Base-by-base conservation (phyloP, 2,113 vertebrate species). In the Hippocampus guttulatus region DNA sequence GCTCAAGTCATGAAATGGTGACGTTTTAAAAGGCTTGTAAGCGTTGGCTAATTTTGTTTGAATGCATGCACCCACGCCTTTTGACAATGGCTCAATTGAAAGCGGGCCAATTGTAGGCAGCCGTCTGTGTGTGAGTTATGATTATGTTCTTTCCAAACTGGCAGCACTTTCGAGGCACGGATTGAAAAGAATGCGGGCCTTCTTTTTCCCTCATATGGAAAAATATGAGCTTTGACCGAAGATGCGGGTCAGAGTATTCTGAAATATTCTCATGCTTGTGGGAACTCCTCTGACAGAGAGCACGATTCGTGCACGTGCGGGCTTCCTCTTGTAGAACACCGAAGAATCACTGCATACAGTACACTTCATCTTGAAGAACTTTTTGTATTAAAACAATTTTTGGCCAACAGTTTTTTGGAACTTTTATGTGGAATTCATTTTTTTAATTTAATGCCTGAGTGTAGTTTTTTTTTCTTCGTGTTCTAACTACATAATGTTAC, bases 131-230 rank as follows among this genome's bases (percentile, higher is more conserved):
- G 5, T 33, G 58, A 61, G 6, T 81, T 73, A 75, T 70, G 81
- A 78, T 78, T 77, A 21, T 63, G 41, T 38, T 63, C 11, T 70
- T 68, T 84, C 43, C 74, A 57, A 71, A n/a, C 71, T 87, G 86
- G 84, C 82, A 38, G 70, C 55, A 30, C 81, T 85, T 87, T 79
- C 79, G 80, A 54, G 82, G 64, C 73, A 71, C 74, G 81, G 74
- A 75, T 71, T 14, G 77, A 84, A 45, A 85, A 81, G 85, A 90
- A 87, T 85, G 81, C 79, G 12, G 0, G 21, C 60, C 45, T 64
- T 45, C 70, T 23, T 74, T 74, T 76, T 64, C 0, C 68, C 79
- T 76, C 69, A 58, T 65, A 79, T 81, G 83, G 80, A 85, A 86
- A 76, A 82, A 81, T 55, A 23, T 55, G 52, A 55, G 52, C 67